phyloP scores from a whole-genome alignment of 2,797 vertebrate species.

The Leuciscus waleckii region DNA sequence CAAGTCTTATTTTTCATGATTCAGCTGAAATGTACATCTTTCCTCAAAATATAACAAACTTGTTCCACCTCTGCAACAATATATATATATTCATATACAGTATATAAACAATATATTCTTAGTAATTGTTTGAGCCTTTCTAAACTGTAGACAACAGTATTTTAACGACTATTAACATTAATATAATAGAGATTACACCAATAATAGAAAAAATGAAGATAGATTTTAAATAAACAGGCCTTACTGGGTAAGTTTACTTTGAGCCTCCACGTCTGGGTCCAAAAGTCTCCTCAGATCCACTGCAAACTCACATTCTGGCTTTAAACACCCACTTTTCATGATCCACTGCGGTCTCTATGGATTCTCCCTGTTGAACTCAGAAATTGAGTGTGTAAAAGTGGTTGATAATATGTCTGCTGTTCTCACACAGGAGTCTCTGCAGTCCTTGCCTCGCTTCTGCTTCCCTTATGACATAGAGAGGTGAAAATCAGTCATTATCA shows the following conservation, averaged over 20 bases:
- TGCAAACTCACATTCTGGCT: neutral
- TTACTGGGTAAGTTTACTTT: neutral
- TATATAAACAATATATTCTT: neutral
- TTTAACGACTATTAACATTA: neutral
- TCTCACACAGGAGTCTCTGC: slow-evolving; percentile 78
- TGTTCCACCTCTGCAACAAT: no score
- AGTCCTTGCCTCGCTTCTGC: slow-evolving; percentile 85
- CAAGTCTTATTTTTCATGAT: neutral
- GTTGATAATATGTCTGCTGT: neutral
- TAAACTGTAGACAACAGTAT: neutral
- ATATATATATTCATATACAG: no score
- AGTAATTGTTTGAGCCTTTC: neutral
- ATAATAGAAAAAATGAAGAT: neutral
- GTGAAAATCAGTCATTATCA: slow-evolving; percentile 66
- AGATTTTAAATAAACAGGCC: neutral
- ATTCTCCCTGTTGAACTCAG: neutral
- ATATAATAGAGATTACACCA: no score
- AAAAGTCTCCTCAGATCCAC: neutral
- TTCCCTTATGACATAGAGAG: slow-evolving; percentile 89
- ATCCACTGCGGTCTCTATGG: neutral
- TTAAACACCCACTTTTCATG: neutral
- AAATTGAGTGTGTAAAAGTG: neutral
- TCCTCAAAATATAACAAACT: no score
- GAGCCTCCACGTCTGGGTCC: neutral
- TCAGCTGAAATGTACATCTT: no score